Percentiles rank a stretch among this genome's conserved stretches.
Conservation (phyloP, 1,140 invertebrate genomes). For the Drosophila auraria region DNA sequence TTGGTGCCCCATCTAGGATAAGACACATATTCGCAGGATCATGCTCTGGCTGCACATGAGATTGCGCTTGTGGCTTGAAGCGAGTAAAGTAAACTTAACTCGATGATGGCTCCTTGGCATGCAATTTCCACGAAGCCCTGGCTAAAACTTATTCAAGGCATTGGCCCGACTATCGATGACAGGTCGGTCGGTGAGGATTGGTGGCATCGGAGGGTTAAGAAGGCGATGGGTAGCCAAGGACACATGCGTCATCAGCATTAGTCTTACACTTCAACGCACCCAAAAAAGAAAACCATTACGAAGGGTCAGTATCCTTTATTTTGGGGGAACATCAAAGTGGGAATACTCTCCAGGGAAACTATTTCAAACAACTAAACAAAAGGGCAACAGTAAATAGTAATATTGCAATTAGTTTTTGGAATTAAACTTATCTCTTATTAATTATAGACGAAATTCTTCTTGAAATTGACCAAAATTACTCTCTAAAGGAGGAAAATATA, state of each 20-base stretch:
- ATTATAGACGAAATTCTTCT: neutral
- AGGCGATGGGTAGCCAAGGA: constrained; percentile 24
- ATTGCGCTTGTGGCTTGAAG: constrained; percentile 38
- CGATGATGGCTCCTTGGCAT: constrained; percentile 62
- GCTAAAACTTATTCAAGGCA: constrained; percentile 57
- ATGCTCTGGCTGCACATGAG: constrained; percentile 54
- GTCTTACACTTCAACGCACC: constrained; percentile 63
- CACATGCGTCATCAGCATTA: constrained; percentile 60
- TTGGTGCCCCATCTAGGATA: constrained; percentile 27
- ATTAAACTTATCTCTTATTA: neutral
- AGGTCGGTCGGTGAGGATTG: constrained; percentile 21
- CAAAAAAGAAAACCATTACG: constrained; percentile 37
- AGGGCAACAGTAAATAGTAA: too few relatives aligned
- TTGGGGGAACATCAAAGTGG: constrained; percentile 2
- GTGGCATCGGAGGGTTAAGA: constrained; percentile 12
- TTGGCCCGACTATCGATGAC: constrained; percentile 47
- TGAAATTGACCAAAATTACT: too few relatives aligned
- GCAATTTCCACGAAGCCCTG: constrained; percentile 54
- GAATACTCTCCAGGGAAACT: constrained; percentile 32
- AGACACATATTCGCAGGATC: constrained; percentile 45
- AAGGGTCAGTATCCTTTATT: constrained; percentile 4
- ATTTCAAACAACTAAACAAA: neutral
- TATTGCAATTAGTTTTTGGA: neutral
- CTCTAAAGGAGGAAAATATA: neutral
- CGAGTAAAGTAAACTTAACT: constrained; percentile 57